A percentile compares a stretch with the other conserved stretches of the same genome.
phyloP scores from a whole-genome alignment of 2,113 vertebrate genomes.

The Menidia beryllina region DNA sequence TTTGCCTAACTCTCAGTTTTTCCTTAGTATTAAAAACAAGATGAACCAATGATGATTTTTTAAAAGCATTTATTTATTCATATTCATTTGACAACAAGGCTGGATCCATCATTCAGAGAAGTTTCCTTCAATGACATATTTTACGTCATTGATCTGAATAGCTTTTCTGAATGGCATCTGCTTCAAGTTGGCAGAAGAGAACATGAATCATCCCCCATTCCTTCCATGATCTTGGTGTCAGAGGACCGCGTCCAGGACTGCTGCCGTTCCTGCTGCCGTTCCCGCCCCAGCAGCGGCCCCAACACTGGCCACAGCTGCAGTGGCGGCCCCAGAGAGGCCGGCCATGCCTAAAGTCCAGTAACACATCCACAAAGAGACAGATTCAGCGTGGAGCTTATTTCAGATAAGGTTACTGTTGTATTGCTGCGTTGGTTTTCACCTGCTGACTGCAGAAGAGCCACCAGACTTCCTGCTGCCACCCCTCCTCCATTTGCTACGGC shows the following conservation, averaged over 20 bases:
- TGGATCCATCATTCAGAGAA: background rate
- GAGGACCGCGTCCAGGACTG: background rate
- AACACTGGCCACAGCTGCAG: background rate
- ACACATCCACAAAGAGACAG: fast-evolving
- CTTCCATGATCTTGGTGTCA: background rate
- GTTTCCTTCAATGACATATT: background rate
- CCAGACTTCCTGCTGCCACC: conserved; percentile 48
- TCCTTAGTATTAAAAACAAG: background rate
- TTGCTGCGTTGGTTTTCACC: conserved; percentile 21
- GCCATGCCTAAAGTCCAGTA: conserved; percentile 22
- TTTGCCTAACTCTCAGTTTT: background rate
- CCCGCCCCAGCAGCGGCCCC: too few species aligned
- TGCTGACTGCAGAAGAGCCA: conserved; percentile 56
- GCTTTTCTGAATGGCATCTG: too few species aligned
- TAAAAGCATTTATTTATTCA: background rate
- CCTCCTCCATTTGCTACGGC: conserved; percentile 55
- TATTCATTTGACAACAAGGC: background rate
- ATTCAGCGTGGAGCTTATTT: too few species aligned
- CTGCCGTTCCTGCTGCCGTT: background rate
- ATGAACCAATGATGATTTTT: background rate
- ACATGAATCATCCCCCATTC: background rate
- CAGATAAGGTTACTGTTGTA: too few species aligned
- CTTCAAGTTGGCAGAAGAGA: background rate
- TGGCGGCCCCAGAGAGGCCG: conserved; percentile 14
- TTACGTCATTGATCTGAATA: background rate